phyloP scores from a whole-genome alignment of 2,888 invertebrate genomes.

The Cephus pygmeus region DNA sequence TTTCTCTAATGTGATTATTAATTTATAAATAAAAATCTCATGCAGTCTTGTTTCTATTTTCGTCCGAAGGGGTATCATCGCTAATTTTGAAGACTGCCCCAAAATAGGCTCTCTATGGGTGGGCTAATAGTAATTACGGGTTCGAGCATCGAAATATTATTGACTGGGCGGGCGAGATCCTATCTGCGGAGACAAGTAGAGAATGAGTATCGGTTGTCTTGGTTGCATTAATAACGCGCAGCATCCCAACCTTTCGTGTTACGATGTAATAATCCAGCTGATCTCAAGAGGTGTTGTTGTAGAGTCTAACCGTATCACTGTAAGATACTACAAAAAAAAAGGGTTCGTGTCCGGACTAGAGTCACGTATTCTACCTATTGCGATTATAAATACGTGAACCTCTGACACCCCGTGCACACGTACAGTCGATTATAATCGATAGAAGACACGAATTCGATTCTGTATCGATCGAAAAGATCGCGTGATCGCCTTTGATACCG shows the following conservation, averaged over 20 bases:
- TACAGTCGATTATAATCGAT: neutral
- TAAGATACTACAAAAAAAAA: neutral
- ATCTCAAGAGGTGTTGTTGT: neutral
- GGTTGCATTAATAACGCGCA: slow-evolving; percentile 49
- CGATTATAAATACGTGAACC: neutral
- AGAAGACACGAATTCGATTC: neutral
- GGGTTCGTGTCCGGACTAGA: neutral
- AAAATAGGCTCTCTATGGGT: slow-evolving; percentile 51
- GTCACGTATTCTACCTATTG: neutral
- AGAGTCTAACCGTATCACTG: neutral
- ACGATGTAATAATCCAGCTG: slow-evolving; percentile 31
- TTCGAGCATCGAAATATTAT: slow-evolving; percentile 54
- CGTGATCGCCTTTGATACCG: neutral
- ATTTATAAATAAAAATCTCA: neutral
- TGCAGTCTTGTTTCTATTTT: slow-evolving; percentile 27
- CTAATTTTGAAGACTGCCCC: neutral
- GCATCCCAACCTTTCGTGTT: neutral
- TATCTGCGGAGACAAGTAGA: slow-evolving; percentile 47
- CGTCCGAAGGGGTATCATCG: slow-evolving; percentile 24
- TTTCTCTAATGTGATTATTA: neutral
- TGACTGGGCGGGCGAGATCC: slow-evolving; percentile 59
- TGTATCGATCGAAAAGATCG: neutral
- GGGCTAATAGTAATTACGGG: slow-evolving; percentile 61
- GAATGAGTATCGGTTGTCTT: slow-evolving; percentile 40
- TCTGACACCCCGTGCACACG: neutral